A percentile compares a stretch with the other conserved stretches of the same genome.
These are phyloP conservation scores for Neodiprion pinetum DNA, from an alignment of 1,140 invertebrate genomes.

Conservation along the genomic window DNA sequence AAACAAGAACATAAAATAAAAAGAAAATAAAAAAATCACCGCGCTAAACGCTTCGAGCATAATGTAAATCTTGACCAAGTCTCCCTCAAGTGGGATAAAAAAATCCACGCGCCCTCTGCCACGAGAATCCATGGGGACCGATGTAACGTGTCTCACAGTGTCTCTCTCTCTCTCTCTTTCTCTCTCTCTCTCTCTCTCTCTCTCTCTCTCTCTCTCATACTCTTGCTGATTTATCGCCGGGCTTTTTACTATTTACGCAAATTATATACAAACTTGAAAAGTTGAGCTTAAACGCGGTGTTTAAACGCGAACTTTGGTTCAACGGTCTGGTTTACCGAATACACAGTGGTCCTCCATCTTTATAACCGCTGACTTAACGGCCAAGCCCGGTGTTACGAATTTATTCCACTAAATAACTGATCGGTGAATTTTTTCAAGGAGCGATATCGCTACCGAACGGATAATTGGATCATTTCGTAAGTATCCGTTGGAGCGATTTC, in stretches of 20 bases:
- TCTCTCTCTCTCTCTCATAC: slow-evolving; percentile 11
- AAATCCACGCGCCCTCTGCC: slow-evolving; percentile 9
- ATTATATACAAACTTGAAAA: slow-evolving; percentile 5
- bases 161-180: slow-evolving; percentile 7
- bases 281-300: neutral
- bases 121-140: neutral
- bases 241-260: neutral
- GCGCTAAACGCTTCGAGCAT: neutral
- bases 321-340: too few relatives aligned
- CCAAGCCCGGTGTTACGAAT: too few relatives aligned
- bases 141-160: neutral
- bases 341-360: too few relatives aligned
- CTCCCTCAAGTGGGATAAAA: neutral
- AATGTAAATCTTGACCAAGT: slow-evolving; percentile 1
- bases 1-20: too few relatives aligned
- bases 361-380: too few relatives aligned
- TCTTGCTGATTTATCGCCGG: neutral
- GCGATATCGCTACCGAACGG: too few relatives aligned
- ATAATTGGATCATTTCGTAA: neutral
- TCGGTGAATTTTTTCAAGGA: too few relatives aligned
- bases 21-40: too few relatives aligned
- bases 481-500: neutral
- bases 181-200: neutral
- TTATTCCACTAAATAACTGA: too few relatives aligned
- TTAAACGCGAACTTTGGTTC: slow-evolving; percentile 13